Base-by-base conservation (phyloP, 2,888 invertebrate genomes). In the Troilus luridus region DNA sequence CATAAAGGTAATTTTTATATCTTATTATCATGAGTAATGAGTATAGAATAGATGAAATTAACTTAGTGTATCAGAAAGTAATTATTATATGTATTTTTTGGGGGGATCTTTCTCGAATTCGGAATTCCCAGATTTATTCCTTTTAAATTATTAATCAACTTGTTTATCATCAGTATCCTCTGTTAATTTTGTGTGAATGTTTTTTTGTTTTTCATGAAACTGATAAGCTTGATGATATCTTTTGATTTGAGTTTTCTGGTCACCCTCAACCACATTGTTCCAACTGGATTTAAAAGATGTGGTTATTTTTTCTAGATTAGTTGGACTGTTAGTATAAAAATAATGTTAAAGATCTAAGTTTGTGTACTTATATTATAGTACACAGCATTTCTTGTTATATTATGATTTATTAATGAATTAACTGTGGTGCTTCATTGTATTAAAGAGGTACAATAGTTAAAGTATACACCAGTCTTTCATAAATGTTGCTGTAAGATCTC, bases 1-100 rank as follows among this genome's bases (percentile, higher is more conserved):
- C 54, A 27, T 60, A 88, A 88, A 88, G 64, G 88, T 88, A 59
- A 21, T 24, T 58, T 27, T 59, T 27, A 41, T 88, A 17, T 62
- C 12, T 14, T n/a, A 9, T 12, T 88, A 60, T 60, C 62, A 21
- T 19, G 21, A 14, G 11, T 27, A 17, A 59, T 88, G 59, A 27
- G 12, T 5, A 8, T 77, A 24, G 17, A 41, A 14, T 17, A 9
- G 7, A 41, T 77, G 14, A 7, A 41, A 27, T 77, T 17, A 1
- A 17, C 24, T 67, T 67, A 41, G 17, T 17, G 72, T 17, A 19
- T 27, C 17, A 1, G 41, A 41, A 41, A 7, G 41, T 77, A 17
- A 2, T 41, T 14, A 77, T 41, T 0, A 77, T 41, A 41, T 77
- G 6, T 6, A 17, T 6, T 6, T 24, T 62, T 62, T 62, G 0